Base-by-base conservation (phyloP, 1,140 invertebrate species). In the Limonius californicus region DNA sequence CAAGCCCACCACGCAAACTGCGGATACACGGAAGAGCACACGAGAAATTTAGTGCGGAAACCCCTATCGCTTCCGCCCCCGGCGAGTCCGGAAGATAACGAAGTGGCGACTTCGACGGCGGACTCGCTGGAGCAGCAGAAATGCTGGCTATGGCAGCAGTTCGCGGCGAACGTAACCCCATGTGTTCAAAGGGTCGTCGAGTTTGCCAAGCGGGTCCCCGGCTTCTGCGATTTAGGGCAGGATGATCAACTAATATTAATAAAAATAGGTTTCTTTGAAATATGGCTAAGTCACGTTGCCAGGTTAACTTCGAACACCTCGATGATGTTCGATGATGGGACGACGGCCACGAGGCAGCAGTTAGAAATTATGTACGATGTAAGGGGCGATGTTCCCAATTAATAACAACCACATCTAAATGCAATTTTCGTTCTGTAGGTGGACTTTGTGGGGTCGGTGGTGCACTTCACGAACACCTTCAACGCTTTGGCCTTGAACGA, bases 201-300 rank as follows among this genome's bases (percentile, higher is more conserved):
- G 75, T 96, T 96, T 76, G 93, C 93, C 16, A 97, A 97, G 79
- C 82, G 90, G 70, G 87, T 95, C 63, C 94, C 94, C 32, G 91
- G 92, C 63, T 97, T 97, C 79, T 84, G 86, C 70, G 86, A 89
- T 54, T 82, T 97, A 55, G 86, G 88, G 16, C 94, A 96, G 79
- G 93, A 96, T 70, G 94, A 96, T 79, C 94, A 97, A 78, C 81
- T 97, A 56, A 95, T 95, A 67, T 83, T 97, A 39, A 95, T 97
- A 69, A 97, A 98, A 82, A 85, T 92, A 69, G 95, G 94, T 30
- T 98, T 98, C 81, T 96, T 98, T 77, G 95, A 98, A 80, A 87
- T 98, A 54, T 98, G 96, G 95, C 80, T 97, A 57, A 88, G 90
- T 54, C 88, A 95, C 67, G 89, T 94, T 56, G 84, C 92, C 0